Conservation (phyloP, 2,113 vertebrate genomes). For the Ranitomeya imitator region DNA sequence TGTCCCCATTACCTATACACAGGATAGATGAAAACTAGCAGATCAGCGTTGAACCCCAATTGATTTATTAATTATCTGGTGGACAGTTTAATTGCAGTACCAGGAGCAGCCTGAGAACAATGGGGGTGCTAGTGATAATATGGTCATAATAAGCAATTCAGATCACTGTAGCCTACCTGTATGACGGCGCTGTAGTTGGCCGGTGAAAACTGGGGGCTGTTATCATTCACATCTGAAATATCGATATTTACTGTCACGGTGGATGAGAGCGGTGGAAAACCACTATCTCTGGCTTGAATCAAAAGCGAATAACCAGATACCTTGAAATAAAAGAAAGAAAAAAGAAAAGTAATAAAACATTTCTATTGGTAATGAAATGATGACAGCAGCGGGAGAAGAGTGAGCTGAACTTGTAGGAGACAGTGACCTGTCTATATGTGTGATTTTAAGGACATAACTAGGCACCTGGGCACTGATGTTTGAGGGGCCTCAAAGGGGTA, state of each 20-base stretch:
- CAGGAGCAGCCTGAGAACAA: too few species aligned
- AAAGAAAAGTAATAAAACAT: background rate
- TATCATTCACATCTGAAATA: constrained; percentile 95
- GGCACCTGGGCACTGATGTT: background rate
- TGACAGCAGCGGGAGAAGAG: background rate
- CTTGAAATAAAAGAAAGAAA: constrained; percentile 66
- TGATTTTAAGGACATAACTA: background rate
- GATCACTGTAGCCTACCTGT: constrained; percentile 76
- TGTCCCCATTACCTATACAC: too few species aligned
- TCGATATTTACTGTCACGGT: constrained; percentile 89
- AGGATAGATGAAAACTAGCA: too few species aligned
- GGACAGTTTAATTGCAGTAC: too few species aligned
- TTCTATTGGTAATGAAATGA: background rate
- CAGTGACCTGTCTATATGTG: background rate
- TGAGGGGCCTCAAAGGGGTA: background rate
- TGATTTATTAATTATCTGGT: too few species aligned
- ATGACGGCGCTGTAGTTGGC: constrained; percentile 92
- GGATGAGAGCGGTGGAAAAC: constrained; percentile 84
- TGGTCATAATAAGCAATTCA: background rate
- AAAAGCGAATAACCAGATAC: constrained; percentile 87
- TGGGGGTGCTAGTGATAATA: too few species aligned
- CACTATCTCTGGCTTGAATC: constrained; percentile 86
- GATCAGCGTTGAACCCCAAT: too few species aligned
- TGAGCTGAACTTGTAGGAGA: background rate
- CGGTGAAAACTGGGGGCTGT: constrained; percentile 87